Evolutionary conservation across 2,113 vertebrate species (phyloP).

Genomic region (Varanus komodoensis): DNA sequence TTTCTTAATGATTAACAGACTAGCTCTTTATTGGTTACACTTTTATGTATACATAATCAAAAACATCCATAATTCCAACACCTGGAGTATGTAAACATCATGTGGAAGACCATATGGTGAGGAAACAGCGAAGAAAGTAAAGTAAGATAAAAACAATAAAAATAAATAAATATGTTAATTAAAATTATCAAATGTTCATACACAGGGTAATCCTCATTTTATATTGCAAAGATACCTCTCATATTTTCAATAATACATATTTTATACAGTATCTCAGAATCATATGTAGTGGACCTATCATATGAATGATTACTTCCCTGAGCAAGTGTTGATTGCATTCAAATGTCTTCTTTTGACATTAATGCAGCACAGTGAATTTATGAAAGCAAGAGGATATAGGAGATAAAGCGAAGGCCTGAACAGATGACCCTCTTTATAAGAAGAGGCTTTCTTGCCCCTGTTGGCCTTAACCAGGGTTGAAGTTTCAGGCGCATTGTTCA

Average conservation of each 20-base stretch:
- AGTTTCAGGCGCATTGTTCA: background rate
- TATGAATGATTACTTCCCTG: background rate
- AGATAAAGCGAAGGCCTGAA: background rate
- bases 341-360: background rate
- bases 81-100: constrained; percentile 47
- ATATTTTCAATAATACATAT: background rate
- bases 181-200: background rate
- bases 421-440: background rate
- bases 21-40: constrained; percentile 73
- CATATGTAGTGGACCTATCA: background rate
- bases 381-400: background rate
- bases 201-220: background rate
- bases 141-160: constrained; percentile 59
- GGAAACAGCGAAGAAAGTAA: constrained; percentile 57
- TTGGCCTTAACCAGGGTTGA: background rate
- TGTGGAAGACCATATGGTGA: constrained; percentile 9
- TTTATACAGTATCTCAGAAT: background rate
- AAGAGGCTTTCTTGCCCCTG: no score
- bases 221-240: background rate
- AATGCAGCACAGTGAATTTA: background rate
- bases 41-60: constrained; percentile 12
- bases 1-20: constrained; percentile 81
- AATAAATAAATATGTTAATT: constrained; percentile 44
- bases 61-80: constrained; percentile 32
- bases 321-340: background rate